These are phyloP conservation scores for Ondatra zibethicus DNA, from an alignment of 2,113 vertebrate genomes.

Conservation along the genomic window DNA sequence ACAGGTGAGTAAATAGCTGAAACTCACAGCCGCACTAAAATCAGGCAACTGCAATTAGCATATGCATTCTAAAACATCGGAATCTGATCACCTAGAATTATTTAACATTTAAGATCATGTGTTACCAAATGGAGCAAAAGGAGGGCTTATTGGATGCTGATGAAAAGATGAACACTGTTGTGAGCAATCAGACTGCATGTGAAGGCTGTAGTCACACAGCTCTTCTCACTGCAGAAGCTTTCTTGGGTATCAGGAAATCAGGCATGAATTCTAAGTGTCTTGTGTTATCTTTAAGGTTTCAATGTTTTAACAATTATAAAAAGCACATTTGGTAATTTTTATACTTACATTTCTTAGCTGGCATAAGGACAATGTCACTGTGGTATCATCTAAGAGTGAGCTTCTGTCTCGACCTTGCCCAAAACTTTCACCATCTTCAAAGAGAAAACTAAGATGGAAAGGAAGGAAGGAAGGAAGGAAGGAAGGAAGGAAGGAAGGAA, in stretches of 20 bases:
- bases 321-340: not conserved
- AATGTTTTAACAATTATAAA: not conserved
- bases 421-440: constrained; percentile 98
- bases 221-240: not conserved
- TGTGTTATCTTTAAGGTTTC: not conserved
- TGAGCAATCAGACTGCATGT: not conserved
- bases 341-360: constrained; percentile 95
- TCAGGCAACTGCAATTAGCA: not conserved
- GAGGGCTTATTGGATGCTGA: not conserved
- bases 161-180: not conserved
- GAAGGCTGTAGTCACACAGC: not conserved
- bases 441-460: constrained; percentile 90
- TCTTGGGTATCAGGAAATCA: not conserved
- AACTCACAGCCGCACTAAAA: not conserved
- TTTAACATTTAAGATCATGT: not conserved
- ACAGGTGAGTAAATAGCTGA: not conserved
- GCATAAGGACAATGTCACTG: constrained; percentile 94
- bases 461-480: not conserved
- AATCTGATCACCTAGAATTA: not conserved
- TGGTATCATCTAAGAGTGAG: constrained; percentile 97
- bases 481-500: no score
- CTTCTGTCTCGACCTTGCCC: constrained; percentile 96
- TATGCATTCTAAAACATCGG: not conserved
- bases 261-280: not conserved
- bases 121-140: constrained; percentile 27